Evolutionary conservation across 2,113 vertebrate species (phyloP).

Genomic region (Ondatra zibethicus): DNA sequence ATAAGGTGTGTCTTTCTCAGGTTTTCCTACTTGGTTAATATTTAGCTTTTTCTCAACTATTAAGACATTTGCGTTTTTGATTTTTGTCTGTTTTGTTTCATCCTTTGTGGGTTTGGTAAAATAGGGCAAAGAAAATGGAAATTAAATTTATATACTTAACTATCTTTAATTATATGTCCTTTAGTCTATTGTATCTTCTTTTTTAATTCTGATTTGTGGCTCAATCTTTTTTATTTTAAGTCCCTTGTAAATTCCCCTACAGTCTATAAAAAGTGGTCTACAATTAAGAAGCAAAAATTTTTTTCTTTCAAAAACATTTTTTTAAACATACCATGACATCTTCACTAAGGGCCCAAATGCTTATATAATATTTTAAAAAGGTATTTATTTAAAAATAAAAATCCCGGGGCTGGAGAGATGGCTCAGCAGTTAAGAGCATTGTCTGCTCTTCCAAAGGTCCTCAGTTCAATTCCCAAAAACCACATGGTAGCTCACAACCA

Average conservation of each 20-base stretch:
- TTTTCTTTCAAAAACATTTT: background rate
- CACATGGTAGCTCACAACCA: no score
- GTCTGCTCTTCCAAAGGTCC: no score
- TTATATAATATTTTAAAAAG: conserved; percentile 1
- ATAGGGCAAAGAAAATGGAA: background rate
- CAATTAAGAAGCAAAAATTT: background rate
- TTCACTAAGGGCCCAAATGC: background rate
- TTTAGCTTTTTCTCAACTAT: background rate
- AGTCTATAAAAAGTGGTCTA: background rate
- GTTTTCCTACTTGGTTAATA: background rate
- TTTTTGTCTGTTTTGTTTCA: background rate
- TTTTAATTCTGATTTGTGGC: conserved; percentile 31
- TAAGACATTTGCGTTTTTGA: background rate
- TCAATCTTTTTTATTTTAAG: conserved; percentile 38
- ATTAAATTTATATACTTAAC: conserved; percentile 45
- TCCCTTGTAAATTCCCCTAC: background rate
- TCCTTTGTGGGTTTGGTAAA: background rate
- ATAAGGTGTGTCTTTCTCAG: background rate
- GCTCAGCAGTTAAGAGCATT: no score
- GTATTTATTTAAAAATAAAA: conserved; percentile 41
- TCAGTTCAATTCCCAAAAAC: no score
- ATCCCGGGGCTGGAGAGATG: no score
- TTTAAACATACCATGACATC: background rate
- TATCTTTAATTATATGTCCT: background rate
- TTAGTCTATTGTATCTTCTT: background rate